phyloP scores from a whole-genome alignment of 37 sponge, comb jelly and placozoan genomes.

The Cliona cf. orientalis region DNA sequence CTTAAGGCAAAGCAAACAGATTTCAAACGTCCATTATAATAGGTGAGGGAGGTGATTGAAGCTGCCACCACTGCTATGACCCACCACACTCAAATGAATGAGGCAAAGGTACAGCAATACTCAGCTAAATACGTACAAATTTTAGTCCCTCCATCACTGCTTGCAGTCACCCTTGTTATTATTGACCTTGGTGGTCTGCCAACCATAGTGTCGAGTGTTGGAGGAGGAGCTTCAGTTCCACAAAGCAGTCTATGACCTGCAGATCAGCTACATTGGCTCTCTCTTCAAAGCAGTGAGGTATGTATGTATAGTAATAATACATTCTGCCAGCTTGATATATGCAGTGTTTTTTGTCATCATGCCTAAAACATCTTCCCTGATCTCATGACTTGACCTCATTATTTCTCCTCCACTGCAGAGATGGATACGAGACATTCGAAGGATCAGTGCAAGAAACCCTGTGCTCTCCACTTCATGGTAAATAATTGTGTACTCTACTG shows the following conservation, averaged over 20 bases:
- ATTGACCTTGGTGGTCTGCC: no score
- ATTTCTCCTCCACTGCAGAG: conserved; percentile 18
- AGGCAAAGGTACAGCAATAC: conserved; percentile 19
- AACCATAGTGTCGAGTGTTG: conserved; percentile 34
- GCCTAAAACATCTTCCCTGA: no score
- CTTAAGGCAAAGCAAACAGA: background rate
- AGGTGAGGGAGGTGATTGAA: conserved; percentile 50
- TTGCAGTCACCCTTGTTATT: no score
- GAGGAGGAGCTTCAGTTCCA: conserved; percentile 37
- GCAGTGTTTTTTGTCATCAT: background rate
- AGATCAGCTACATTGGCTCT: conserved; percentile 29
- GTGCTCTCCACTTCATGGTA: conserved; percentile 50
- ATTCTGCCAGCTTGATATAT: no score
- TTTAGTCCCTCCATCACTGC: background rate
- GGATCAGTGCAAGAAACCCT: conserved; percentile 15
- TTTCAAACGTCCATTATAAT: background rate
- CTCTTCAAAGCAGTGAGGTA: conserved; percentile 56
- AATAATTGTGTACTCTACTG: no score
- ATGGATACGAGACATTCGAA: conserved; percentile 55
- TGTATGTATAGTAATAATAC: no score
- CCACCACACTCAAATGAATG: conserved; percentile 19
- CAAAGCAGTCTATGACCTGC: conserved; percentile 45
- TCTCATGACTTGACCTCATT: no score
- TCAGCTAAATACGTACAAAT: background rate
- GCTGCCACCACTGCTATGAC: conserved; percentile 16